Conservation (phyloP, 2,888 invertebrate species). For the Plebejus anna region DNA sequence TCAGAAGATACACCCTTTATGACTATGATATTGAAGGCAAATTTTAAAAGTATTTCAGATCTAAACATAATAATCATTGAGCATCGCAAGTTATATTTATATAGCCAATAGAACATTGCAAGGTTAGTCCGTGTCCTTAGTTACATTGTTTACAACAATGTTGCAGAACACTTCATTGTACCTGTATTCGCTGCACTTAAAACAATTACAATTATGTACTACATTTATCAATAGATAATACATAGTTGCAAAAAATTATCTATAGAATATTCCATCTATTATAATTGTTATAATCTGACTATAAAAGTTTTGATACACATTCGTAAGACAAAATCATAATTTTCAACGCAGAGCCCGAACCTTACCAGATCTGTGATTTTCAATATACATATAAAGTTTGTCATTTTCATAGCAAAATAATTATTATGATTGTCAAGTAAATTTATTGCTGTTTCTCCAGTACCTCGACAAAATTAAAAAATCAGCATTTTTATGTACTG, state of each 20-base stretch:
- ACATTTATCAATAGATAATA: background rate
- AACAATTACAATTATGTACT: background rate
- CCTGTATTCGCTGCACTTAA: background rate
- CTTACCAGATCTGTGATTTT: no score
- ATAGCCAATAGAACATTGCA: background rate
- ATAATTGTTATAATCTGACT: background rate
- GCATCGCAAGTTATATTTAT: background rate
- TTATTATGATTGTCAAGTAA: no score
- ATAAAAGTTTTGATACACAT: background rate
- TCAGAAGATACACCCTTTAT: no score
- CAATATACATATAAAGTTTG: no score
- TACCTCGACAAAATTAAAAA: no score
- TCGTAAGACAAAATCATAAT: background rate
- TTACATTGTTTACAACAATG: slow-evolving; percentile 9
- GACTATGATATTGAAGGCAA: background rate
- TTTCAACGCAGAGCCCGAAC: no score
- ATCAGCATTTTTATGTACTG: no score
- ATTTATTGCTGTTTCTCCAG: no score
- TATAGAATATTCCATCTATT: background rate
- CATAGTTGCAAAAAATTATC: background rate
- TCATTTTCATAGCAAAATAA: no score
- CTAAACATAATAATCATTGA: background rate
- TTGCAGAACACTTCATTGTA: background rate
- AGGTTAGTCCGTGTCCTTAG: background rate
- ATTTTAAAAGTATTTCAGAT: background rate